phyloP scores from a whole-genome alignment of 2,113 vertebrate genomes.

The Dipodomys merriami region DNA sequence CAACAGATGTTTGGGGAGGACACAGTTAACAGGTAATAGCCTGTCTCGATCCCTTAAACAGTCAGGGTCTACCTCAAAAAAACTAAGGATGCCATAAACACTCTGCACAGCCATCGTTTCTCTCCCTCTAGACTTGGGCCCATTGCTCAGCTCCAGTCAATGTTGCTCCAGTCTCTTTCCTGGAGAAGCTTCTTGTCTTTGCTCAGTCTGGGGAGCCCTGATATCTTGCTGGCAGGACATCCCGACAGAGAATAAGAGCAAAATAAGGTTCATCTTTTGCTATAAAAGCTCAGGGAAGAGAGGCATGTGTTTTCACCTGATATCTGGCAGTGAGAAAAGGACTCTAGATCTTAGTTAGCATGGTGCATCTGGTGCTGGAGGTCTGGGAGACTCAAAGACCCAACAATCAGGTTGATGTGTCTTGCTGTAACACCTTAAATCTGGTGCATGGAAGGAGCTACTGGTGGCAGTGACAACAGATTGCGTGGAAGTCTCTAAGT shows the following conservation, averaged over 20 bases:
- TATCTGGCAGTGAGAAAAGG: not conserved
- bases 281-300: not conserved
- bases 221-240: not conserved
- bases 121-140: not conserved
- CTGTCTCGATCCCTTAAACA: not conserved
- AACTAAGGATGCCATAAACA: not conserved
- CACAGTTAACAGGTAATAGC: not conserved
- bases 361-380: rapidly evolving
- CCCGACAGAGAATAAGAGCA: not conserved
- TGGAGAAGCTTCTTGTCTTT: not conserved
- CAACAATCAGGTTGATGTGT: too few species aligned
- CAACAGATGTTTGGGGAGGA: not conserved
- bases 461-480: not conserved
- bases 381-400: not conserved
- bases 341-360: too few species aligned
- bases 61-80: not conserved
- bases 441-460: not conserved
- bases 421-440: not conserved
- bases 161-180: not conserved
- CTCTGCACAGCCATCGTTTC: rapidly evolving
- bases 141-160: too few species aligned
- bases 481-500: not conserved
- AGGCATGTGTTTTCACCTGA: not conserved
- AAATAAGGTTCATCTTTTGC: not conserved
- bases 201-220: not conserved